phyloP scores from a whole-genome alignment of 2,888 invertebrate species.

The Rhyacophila evoluta region DNA sequence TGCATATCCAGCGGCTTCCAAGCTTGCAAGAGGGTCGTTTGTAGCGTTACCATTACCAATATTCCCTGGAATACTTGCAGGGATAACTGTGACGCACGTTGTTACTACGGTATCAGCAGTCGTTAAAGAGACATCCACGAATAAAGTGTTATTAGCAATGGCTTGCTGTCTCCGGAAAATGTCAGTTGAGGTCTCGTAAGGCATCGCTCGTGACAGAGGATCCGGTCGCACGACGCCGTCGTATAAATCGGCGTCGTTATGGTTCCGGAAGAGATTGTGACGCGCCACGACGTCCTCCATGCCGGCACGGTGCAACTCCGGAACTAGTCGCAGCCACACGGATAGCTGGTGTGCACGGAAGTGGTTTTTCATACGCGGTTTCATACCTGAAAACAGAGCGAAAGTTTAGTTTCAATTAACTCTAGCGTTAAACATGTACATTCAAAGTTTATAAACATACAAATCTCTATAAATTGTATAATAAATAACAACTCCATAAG shows the following conservation, averaged over 20 bases:
- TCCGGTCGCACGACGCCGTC: slow-evolving; percentile 90
- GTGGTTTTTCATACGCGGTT: slow-evolving; percentile 91
- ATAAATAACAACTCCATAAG: too few species aligned
- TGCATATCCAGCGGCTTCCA: slow-evolving; percentile 83
- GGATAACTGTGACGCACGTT: slow-evolving; percentile 77
- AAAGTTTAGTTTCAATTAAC: neutral
- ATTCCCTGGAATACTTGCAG: slow-evolving; percentile 68
- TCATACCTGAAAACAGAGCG: slow-evolving; percentile 78
- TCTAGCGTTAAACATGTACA: too few species aligned
- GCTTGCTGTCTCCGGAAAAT: slow-evolving; percentile 68
- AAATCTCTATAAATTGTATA: too few species aligned
- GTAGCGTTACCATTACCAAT: slow-evolving; percentile 66
- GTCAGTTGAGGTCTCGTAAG: slow-evolving; percentile 71
- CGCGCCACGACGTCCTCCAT: slow-evolving; percentile 90
- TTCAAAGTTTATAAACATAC: too few species aligned
- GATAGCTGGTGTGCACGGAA: slow-evolving; percentile 95
- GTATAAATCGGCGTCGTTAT: slow-evolving; percentile 89
- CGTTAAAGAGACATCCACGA: slow-evolving; percentile 74
- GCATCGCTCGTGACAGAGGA: slow-evolving; percentile 76
- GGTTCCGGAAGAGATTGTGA: slow-evolving; percentile 90
- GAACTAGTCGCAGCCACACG: slow-evolving; percentile 94
- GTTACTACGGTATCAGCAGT: slow-evolving; percentile 79
- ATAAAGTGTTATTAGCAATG: slow-evolving; percentile 65
- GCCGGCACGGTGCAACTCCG: slow-evolving; percentile 88
- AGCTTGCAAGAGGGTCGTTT: slow-evolving; percentile 75